Evolutionary conservation across 1,140 invertebrate species (phyloP), one percentile per base, ranked within the genome.

Genomic region (Drosophila arizonae): DNA sequence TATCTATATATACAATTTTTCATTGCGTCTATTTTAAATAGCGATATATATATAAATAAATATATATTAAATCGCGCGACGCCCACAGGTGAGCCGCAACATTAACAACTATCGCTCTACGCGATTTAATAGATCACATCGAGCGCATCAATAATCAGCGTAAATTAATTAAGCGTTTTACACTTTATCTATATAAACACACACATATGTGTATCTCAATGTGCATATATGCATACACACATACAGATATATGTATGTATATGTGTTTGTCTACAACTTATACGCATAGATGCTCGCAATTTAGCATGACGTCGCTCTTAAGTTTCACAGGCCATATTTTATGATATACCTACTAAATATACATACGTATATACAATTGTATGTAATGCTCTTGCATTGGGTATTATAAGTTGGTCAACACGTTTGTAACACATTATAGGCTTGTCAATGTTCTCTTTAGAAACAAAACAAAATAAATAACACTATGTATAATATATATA

Each of bases 111-210:
- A 28, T 28, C 17, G 43, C 48, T 76, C 45, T 51, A 65, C 51
- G 62, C 67, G 39, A 85, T 85, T 85, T 80, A 85, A 80, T 74
- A 80, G 68, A 77, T 85, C 81, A 75, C 60, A 26, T 58, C 62
- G 72, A 56, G 66, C 66, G 65, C 66, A 71, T 75, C 61, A 69
- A 70, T 77, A 80, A 68, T 77, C 68, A 70, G 48, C 75, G 64
- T 77, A 63, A 77, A 86, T 86, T 86, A 86, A 85, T 86, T 84
- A 78, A 67, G 72, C 67, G 66, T 50, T 69, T 28, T 67, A 66
- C 17, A 65, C 21, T 30, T 8, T 30, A 45, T 15, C 39, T 66
- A 36, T 52, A 48, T 43, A 66, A 46, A 21, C 10, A 3, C 21
- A 30, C 21, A 1, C 17, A 36, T 39, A 5, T 30, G 28, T 30